Conservation (phyloP, 2,113 vertebrate species). For the Chionodraco myersi region DNA sequence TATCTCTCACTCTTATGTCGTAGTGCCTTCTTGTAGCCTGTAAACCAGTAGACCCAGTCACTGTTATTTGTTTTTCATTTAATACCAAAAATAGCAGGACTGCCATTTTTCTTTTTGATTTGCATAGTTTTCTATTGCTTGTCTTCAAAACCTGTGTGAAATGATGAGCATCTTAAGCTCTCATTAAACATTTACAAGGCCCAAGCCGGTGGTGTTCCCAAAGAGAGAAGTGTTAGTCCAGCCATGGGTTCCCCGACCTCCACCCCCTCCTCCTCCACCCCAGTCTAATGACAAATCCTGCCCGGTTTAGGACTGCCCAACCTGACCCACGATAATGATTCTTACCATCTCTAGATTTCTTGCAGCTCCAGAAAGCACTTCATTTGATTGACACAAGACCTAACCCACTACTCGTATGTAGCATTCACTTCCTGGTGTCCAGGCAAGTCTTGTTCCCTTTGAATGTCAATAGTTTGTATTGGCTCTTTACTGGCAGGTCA, state of each 20-base stretch:
- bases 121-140: too few species aligned
- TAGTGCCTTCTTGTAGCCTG: too few species aligned
- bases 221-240: slow-evolving; percentile 86
- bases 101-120: too few species aligned
- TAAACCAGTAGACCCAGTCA: too few species aligned
- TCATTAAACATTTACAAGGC: slow-evolving; percentile 80
- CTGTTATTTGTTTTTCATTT: too few species aligned
- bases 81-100: too few species aligned
- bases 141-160: too few species aligned
- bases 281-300: slow-evolving; percentile 95
- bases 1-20: too few species aligned
- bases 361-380: slow-evolving; percentile 54
- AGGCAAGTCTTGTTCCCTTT: slow-evolving; percentile 31
- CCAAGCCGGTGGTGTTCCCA: slow-evolving; percentile 94
- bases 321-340: slow-evolving; percentile 23
- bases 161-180: too few species aligned
- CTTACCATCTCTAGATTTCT: slow-evolving; percentile 25
- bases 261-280: slow-evolving; percentile 84
- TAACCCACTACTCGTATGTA: slow-evolving; percentile 64
- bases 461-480: slow-evolving; percentile 15
- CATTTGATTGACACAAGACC: slow-evolving; percentile 28
- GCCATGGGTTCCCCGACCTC: slow-evolving; percentile 85
- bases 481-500: slow-evolving; percentile 46
- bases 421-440: slow-evolving; percentile 56
- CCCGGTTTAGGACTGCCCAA: slow-evolving; percentile 85